Conservation (phyloP, 2,113 vertebrate genomes). For the Grantiella picta region DNA sequence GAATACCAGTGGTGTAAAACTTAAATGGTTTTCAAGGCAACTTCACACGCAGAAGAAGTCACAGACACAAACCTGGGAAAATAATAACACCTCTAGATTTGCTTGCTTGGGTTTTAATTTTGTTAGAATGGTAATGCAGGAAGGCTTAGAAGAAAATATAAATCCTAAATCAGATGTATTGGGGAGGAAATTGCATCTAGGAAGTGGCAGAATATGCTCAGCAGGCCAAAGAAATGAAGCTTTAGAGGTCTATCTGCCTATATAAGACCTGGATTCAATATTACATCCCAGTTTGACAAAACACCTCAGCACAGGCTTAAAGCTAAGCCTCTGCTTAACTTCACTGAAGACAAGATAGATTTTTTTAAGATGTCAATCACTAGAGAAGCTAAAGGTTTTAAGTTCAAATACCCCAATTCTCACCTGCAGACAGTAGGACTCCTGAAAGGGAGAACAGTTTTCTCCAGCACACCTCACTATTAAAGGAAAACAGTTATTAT, state of each 20-base stretch:
- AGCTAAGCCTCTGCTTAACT: background rate
- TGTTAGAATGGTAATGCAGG: background rate
- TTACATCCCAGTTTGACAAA: background rate
- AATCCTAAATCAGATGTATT: background rate
- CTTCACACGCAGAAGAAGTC: background rate
- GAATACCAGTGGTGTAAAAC: background rate
- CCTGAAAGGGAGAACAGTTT: background rate
- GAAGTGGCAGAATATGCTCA: background rate
- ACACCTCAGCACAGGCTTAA: background rate
- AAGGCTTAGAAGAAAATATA: background rate
- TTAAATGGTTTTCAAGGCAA: background rate
- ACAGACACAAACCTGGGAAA: background rate
- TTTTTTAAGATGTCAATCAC: slow-evolving; percentile 1
- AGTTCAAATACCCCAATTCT: background rate
- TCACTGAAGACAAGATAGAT: background rate
- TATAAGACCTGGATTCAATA: background rate
- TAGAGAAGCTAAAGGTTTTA: background rate
- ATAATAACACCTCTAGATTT: background rate
- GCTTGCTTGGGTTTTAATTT: background rate
- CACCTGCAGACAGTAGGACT: background rate
- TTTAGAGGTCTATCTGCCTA: background rate
- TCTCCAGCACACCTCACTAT: background rate
- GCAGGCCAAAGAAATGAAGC: background rate
- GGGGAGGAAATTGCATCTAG: background rate
- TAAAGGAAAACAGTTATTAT: slow-evolving; percentile 1